Evolutionary conservation across 37 sponge, comb jelly and placozoan genomes (phyloP), one percentile per base, ranked within the genome.

Genomic region (Aplysina aerophoba): DNA sequence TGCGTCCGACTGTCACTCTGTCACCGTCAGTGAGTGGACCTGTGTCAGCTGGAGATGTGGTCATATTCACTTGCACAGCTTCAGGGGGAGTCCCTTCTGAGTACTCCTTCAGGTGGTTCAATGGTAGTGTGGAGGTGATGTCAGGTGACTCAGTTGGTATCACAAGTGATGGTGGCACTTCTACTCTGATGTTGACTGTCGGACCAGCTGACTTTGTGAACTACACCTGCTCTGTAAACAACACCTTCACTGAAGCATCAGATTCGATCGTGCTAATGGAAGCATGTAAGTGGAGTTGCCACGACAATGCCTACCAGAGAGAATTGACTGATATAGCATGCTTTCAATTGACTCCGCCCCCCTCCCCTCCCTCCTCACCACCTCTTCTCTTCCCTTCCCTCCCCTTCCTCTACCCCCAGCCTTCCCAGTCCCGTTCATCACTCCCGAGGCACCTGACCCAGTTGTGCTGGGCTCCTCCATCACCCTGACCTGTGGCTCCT

Each of bases 401-500:
- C 34, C 17, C 34, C 19, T 30, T 69, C 17, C 34, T n/a, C 34
- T 35, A 12, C 30, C 71, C 6, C 34, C 54, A 75, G 78, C 37
- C 1, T 24, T 50, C 20, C 44, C 53, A 41, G 4, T 75, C 5
- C 54, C 78, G 4, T 75, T 36, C 44, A 41, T 75, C 78, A 75
- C 54, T 8, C 78, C 78, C 20, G 33, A 25, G n/a, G 24, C 22
- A 22, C 78, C 78, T 75, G 53, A 75, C 38, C 78, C 78, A 21
- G 78, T 75, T 31, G 78, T 75, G 22, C 38, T 75, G 39, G 78
- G 78, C 21, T 15, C 21, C 15, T 75, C 78, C 78, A 75, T 75
- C 37, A 19, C 39, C 22, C 37, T 75, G 54, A 53, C 8, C 53
- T 75, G 78, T 41, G 39, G 54, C 44, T 75, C 78, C n/a, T 31